phyloP scores from a whole-genome alignment of 2,888 invertebrate species.

The Cerceris rybyensis region DNA sequence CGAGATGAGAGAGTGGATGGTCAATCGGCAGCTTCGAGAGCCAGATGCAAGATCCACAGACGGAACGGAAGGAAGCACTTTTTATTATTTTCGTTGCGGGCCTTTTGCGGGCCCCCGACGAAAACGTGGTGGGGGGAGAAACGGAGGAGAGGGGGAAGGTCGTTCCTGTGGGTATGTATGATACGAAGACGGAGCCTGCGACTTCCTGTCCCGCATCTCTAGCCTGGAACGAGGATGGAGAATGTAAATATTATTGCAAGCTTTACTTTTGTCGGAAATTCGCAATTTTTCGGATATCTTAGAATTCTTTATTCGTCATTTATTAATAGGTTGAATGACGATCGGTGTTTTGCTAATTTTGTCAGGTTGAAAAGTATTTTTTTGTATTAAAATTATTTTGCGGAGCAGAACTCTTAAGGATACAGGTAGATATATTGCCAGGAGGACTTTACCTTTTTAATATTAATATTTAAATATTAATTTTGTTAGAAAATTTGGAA shows the following conservation, averaged over 20 bases:
- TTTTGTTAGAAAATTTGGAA: no score
- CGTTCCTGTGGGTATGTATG: conserved; percentile 40
- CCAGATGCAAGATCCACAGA: conserved; percentile 68
- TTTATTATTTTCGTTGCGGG: conserved; percentile 65
- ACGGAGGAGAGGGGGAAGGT: conserved; percentile 32
- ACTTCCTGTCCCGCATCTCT: conserved; percentile 66
- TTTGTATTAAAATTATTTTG: no score
- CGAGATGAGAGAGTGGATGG: conserved; percentile 39
- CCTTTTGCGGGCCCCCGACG: conserved; percentile 38
- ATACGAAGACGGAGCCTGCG: conserved; percentile 38
- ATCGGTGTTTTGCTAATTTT: no score
- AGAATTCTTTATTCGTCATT: background rate
- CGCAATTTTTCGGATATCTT: no score
- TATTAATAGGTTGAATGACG: no score
- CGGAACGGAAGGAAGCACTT: conserved; percentile 71
- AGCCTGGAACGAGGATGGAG: conserved; percentile 37
- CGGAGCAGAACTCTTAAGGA: no score
- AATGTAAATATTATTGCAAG: conserved; percentile 29
- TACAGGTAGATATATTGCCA: no score
- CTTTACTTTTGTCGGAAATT: no score
- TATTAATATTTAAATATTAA: no score
- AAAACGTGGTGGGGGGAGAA: background rate
- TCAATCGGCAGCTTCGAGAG: conserved; percentile 54
- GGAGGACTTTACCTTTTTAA: no score
- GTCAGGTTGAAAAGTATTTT: no score